phyloP scores from a whole-genome alignment of 2,797 vertebrate genomes.

The Trematomus bernacchii region DNA sequence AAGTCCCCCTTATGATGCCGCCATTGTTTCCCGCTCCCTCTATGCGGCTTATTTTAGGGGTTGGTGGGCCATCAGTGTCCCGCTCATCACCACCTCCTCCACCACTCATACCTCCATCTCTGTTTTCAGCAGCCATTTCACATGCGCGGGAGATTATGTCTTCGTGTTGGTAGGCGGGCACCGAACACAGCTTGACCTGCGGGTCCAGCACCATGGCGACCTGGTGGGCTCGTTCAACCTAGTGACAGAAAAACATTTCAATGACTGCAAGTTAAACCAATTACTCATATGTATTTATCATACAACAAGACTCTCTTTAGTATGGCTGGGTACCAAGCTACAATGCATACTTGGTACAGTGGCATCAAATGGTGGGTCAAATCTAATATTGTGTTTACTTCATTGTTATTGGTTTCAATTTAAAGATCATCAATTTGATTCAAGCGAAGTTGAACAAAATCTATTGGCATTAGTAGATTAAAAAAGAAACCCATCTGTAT shows the following conservation, averaged over 20 bases:
- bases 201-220: conserved; percentile 99
- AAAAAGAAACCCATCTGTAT: not conserved
- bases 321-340: not conserved
- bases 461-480: not conserved
- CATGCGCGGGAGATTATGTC: conserved; percentile 97
- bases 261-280: conserved; percentile 1
- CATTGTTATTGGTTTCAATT: not conserved
- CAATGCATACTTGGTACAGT: not conserved
- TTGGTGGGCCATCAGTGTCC: conserved; percentile 78
- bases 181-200: conserved; percentile 95
- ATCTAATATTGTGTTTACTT: not conserved
- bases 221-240: conserved; percentile 95
- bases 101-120: conserved; percentile 84
- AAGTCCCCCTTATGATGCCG: conserved; percentile 42
- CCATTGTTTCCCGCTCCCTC: conserved; percentile 75
- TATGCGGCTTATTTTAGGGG: conserved; percentile 80
- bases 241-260: conserved; percentile 21
- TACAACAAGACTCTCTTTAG: not conserved
- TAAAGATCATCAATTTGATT: not conserved
- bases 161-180: conserved; percentile 97
- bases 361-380: conserved; percentile 1
- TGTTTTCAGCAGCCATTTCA: conserved; percentile 90
- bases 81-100: conserved; percentile 87
- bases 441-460: not conserved
- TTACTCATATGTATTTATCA: not conserved